A percentile compares a stretch with the other conserved stretches of the same genome.
phyloP scores from a whole-genome alignment of 2,113 vertebrate genomes.

The Oceanites oceanicus region DNA sequence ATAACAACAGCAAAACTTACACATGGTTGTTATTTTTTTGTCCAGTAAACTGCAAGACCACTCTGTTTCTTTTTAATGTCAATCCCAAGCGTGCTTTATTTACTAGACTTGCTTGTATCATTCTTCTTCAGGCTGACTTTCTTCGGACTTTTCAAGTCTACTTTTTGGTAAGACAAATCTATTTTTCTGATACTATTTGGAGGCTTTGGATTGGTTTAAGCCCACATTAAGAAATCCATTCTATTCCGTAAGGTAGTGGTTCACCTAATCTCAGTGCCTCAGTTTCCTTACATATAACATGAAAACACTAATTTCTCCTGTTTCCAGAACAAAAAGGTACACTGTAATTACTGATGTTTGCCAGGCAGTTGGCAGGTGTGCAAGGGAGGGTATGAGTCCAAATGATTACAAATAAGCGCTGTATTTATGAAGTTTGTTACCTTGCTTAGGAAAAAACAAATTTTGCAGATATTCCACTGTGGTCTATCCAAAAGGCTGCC shows the following conservation, averaged over 20 bases:
- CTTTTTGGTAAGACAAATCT: not conserved
- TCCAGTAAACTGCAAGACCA: not conserved
- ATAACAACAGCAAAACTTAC: not conserved
- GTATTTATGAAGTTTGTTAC: not conserved
- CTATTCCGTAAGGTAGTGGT: not conserved
- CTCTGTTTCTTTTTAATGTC: not conserved
- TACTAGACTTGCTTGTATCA: not conserved
- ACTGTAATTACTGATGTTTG: not conserved
- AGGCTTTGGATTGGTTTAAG: not conserved
- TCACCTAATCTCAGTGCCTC: not conserved
- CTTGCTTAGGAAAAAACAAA: not conserved
- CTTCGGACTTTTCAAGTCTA: not conserved
- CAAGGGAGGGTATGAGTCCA: not conserved
- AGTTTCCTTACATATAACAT: not conserved
- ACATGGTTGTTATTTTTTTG: not conserved
- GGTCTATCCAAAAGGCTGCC: not conserved
- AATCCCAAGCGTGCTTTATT: not conserved
- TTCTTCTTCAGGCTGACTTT: not conserved
- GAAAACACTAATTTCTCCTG: not conserved
- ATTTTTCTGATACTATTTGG: not conserved
- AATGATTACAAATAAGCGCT: not conserved
- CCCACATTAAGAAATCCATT: not conserved
- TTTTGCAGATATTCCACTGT: not conserved
- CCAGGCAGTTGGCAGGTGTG: not conserved
- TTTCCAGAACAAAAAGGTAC: not conserved